Evolutionary conservation across 2,888 invertebrate genomes (phyloP).

Genomic region (Pseudoips prasinana): DNA sequence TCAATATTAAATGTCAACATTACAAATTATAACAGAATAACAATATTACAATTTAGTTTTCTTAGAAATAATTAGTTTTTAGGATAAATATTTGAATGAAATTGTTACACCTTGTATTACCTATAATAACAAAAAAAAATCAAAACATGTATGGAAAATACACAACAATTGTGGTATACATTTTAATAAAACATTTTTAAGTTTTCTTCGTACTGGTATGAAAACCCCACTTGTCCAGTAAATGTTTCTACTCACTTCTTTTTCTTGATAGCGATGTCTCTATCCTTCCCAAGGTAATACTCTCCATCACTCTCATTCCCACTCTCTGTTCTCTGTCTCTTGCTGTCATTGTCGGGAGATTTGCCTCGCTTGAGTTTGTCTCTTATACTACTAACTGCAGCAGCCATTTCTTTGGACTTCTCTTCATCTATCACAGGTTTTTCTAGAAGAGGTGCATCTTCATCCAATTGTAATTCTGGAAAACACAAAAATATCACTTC

Average conservation of each 20-base stretch:
- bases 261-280: constrained; percentile 79
- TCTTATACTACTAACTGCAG: constrained; percentile 59
- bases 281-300: constrained; percentile 85
- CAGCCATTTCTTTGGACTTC: constrained; percentile 53
- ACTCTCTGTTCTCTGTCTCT: constrained; percentile 42
- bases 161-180: no score
- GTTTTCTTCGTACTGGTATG: no score
- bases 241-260: constrained; percentile 82
- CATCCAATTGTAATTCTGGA: constrained; percentile 65
- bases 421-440: constrained; percentile 40
- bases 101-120: no score
- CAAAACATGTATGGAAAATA: no score
- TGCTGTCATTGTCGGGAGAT: constrained; percentile 46
- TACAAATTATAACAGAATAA: no score
- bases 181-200: no score
- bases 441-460: constrained; percentile 48
- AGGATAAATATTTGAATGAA: no score
- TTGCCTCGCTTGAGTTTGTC: constrained; percentile 60
- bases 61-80: no score
- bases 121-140: no score
- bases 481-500: not conserved
- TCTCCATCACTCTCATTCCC: constrained; percentile 66
- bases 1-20: no score
- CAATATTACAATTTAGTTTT: no score
- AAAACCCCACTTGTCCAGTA: no score